These are phyloP conservation scores for Drosophila anomalata DNA, from an alignment of 2,888 invertebrate species.

Conservation along the genomic window DNA sequence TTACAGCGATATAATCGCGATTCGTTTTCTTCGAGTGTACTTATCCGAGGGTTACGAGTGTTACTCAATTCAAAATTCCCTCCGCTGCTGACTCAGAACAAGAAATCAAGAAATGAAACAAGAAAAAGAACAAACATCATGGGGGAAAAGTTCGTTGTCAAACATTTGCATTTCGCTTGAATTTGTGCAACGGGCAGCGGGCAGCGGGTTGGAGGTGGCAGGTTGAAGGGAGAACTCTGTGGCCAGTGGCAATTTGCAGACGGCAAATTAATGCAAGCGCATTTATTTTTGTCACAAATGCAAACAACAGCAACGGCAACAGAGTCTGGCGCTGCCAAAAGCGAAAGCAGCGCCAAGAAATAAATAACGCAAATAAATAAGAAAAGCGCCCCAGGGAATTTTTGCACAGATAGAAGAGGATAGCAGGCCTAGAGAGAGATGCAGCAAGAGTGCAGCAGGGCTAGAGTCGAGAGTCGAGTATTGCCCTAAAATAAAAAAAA, in stretches of 20 bases:
- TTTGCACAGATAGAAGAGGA: constrained; percentile 11
- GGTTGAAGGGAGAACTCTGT: constrained; percentile 18
- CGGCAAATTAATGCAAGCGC: constrained; percentile 76
- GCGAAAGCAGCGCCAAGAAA: constrained; percentile 78
- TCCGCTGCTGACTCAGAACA: constrained; percentile 63
- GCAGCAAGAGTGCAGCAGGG: constrained; percentile 26
- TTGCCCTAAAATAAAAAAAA: constrained; percentile 14
- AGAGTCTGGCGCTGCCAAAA: constrained; percentile 74
- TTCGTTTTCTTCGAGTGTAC: neutral
- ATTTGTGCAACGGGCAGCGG: constrained; percentile 53
- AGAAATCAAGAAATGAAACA: constrained; percentile 4
- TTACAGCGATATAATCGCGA: neutral
- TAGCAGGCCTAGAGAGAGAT: constrained; percentile 45
- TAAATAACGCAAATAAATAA: constrained; percentile 78
- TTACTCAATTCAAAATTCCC: constrained; percentile 48
- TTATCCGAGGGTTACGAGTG: constrained; percentile 6
- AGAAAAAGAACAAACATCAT: constrained; percentile 23
- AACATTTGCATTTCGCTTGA: constrained; percentile 78
- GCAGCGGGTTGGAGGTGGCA: neutral
- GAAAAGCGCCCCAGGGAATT: constrained; percentile 74
- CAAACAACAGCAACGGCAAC: constrained; percentile 61
- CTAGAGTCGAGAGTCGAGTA: constrained; percentile 8
- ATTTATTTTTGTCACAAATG: constrained; percentile 77
- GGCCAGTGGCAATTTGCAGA: constrained; percentile 77
- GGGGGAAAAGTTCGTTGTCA: constrained; percentile 71